Conservation (phyloP, 2,888 invertebrate species). For the Drosophila anomelani region DNA sequence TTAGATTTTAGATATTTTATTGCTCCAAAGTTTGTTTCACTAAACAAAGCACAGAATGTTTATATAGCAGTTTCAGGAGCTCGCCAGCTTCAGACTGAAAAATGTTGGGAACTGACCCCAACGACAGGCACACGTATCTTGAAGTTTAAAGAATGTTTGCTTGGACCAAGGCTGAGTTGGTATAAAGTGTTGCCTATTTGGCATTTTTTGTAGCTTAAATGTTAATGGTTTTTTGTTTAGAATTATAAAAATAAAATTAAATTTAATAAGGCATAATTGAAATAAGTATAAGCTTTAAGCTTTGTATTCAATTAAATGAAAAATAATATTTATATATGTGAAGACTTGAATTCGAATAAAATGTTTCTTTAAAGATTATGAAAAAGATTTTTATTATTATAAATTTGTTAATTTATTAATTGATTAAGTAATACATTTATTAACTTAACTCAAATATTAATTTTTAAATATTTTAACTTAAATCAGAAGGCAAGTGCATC, state of each 20-base stretch:
- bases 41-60: not conserved
- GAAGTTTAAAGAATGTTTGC: slow-evolving; percentile 55
- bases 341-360: not conserved
- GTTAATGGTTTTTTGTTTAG: not conserved
- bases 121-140: slow-evolving; percentile 39
- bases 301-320: not conserved
- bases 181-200: slow-evolving; percentile 2
- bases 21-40: not conserved
- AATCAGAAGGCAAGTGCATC: not conserved
- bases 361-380: not conserved
- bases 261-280: not conserved
- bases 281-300: not conserved
- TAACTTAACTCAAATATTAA: not conserved
- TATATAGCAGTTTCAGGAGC: not conserved
- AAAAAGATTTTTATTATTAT: not conserved
- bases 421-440: not conserved
- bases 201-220: not conserved
- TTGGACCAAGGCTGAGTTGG: slow-evolving; percentile 40
- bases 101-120: slow-evolving; percentile 25
- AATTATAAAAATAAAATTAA: not conserved
- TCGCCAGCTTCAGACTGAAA: slow-evolving; percentile 3
- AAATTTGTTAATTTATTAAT: not conserved
- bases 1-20: not conserved
- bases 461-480: not conserved
- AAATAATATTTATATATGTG: not conserved